These are phyloP conservation scores for Trichogramma evanescens DNA, from an alignment of 2,888 invertebrate genomes.

Conservation along the genomic window DNA sequence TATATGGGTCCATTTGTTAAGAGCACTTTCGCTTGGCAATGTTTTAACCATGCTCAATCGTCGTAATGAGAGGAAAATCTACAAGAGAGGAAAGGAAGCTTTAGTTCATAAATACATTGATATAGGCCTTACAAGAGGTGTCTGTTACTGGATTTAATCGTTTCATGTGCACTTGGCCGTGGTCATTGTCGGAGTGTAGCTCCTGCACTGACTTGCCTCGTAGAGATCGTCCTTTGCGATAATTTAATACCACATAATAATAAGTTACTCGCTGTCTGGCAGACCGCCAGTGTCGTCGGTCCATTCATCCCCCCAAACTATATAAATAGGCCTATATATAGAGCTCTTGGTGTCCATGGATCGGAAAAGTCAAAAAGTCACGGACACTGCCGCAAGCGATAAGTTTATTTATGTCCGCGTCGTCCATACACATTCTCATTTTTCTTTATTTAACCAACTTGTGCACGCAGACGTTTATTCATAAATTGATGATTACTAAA, in stretches of 20 bases:
- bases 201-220: slow-evolving; percentile 31
- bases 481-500: too few species aligned
- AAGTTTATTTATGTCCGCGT: slow-evolving; percentile 18
- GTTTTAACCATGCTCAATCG: not conserved
- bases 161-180: slow-evolving; percentile 46
- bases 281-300: slow-evolving; percentile 38
- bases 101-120: not conserved
- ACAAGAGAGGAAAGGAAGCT: slow-evolving; percentile 2
- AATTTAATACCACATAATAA: slow-evolving; percentile 48
- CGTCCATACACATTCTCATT: too few species aligned
- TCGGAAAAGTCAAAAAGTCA: too few species aligned
- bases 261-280: slow-evolving; percentile 48
- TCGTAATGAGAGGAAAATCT: slow-evolving; percentile 2
- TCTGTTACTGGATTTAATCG: slow-evolving; percentile 44
- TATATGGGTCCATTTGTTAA: slow-evolving; percentile 1
- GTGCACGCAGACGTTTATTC: too few species aligned
- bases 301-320: slow-evolving; percentile 37
- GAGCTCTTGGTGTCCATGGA: too few species aligned
- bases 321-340: too few species aligned
- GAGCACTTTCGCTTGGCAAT: slow-evolving; percentile 2
- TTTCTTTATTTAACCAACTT: too few species aligned
- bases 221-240: slow-evolving; percentile 25
- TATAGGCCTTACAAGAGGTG: not conserved
- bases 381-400: not conserved
- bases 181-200: slow-evolving; percentile 41